Evolutionary conservation across 2,888 invertebrate genomes (phyloP).

Genomic region (Rotaria macrura): DNA sequence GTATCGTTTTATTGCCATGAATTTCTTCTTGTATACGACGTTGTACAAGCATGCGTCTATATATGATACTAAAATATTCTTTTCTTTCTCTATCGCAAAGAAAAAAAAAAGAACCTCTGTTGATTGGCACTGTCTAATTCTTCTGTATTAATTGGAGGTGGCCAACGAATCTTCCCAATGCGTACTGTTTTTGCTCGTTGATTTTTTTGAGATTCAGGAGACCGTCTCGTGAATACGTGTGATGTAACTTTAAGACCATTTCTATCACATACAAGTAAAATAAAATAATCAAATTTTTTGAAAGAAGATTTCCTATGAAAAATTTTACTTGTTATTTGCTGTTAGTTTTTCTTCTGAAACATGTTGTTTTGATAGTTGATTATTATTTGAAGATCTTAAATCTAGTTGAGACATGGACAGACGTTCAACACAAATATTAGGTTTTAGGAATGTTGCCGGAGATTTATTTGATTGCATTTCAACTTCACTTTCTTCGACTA

Average conservation of each 20-base stretch:
- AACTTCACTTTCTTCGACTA: not conserved
- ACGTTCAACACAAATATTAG: not conserved
- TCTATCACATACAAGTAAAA: too few species aligned
- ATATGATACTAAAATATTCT: not conserved
- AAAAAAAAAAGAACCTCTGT: slow-evolving; percentile 32
- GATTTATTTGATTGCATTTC: not conserved
- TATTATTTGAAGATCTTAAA: not conserved
- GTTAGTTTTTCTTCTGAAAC: not conserved
- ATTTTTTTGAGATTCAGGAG: slow-evolving; percentile 74
- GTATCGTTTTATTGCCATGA: slow-evolving; percentile 56
- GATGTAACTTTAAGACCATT: not conserved
- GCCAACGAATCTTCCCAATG: slow-evolving; percentile 67
- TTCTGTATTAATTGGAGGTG: slow-evolving; percentile 65
- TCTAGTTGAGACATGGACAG: not conserved
- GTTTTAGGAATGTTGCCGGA: not conserved
- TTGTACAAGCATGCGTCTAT: slow-evolving; percentile 19
- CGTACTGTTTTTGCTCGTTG: slow-evolving; percentile 84
- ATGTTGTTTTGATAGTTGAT: slow-evolving; percentile 59
- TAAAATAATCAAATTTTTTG: too few species aligned
- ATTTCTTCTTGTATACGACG: slow-evolving; percentile 26
- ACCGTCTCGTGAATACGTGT: slow-evolving; percentile 48
- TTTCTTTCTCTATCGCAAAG: too few species aligned
- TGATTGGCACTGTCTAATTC: slow-evolving; percentile 52
- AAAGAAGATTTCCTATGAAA: not conserved
- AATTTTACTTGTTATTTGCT: not conserved